Evolutionary conservation across 1,140 invertebrate species (phyloP).

Genomic region (Aphelenchoides besseyi): DNA sequence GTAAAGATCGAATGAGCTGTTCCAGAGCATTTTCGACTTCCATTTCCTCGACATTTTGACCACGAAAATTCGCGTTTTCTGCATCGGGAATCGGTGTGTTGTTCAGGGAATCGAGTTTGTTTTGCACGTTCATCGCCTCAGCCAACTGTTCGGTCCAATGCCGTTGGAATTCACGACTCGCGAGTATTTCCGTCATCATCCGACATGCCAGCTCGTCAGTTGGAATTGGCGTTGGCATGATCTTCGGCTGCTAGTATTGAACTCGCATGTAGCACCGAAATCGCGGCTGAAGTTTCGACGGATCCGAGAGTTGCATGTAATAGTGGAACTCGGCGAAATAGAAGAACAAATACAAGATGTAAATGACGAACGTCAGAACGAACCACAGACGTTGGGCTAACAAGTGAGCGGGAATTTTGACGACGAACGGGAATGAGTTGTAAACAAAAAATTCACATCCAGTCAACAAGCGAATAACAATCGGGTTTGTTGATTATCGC

Average conservation of each 20-base stretch:
- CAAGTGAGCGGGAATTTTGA: conserved; percentile 4
- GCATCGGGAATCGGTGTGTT: too few species aligned
- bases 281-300: background rate
- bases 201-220: background rate
- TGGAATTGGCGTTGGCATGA: background rate
- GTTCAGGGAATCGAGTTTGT: too few species aligned
- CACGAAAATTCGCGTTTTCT: too few species aligned
- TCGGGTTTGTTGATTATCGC: too few species aligned
- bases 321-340: background rate
- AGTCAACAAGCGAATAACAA: too few species aligned
- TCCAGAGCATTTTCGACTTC: conserved; percentile 1
- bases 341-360: background rate
- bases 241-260: background rate
- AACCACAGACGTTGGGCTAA: background rate
- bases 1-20: background rate
- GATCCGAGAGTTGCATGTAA: background rate
- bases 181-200: background rate
- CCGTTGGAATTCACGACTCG: background rate
- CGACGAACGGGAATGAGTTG: too few species aligned
- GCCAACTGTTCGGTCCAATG: background rate
- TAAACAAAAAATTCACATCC: too few species aligned
- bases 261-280: conserved; percentile 17
- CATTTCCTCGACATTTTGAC: background rate
- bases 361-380: background rate
- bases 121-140: background rate